These are phyloP conservation scores for Lamellibrachia luymesi DNA, from an alignment of 1,140 invertebrate species.

Conservation along the genomic window DNA sequence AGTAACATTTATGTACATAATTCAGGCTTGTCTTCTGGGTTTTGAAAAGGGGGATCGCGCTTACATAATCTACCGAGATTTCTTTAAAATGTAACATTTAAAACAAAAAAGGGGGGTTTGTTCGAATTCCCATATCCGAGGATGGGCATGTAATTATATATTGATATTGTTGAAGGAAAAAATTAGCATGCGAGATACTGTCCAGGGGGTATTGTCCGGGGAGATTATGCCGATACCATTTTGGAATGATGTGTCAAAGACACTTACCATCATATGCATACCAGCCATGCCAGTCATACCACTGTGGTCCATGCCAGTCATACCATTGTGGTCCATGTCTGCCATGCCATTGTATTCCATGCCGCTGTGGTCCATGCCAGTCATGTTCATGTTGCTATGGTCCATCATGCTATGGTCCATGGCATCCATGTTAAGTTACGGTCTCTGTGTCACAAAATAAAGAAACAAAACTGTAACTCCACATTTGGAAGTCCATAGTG, in stretches of 20 bases:
- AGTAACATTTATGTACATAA: no score
- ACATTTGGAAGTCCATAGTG: no score
- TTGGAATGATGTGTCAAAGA: not conserved
- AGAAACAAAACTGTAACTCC: not conserved
- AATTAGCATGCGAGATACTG: no score
- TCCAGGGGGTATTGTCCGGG: no score
- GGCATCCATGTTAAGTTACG: not conserved
- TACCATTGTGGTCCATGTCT: not conserved
- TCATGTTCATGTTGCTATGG: not conserved
- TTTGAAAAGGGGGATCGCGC: no score
- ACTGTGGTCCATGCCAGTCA: not conserved
- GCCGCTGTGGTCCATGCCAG: slow-evolving; percentile 1
- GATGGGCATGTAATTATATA: no score
- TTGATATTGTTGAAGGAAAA: no score
- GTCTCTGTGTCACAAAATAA: not conserved
- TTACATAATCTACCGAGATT: no score
- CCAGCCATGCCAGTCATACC: not conserved
- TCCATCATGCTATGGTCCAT: slow-evolving; percentile 11
- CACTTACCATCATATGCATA: not conserved
- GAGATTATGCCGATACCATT: not conserved
- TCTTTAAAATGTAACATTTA: no score
- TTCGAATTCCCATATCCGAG: no score
- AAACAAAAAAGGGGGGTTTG: no score
- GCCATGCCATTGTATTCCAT: not conserved
- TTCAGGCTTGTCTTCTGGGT: no score